These are phyloP conservation scores for Phocides pigmalion DNA, from an alignment of 1,140 invertebrate species.

Conservation along the genomic window DNA sequence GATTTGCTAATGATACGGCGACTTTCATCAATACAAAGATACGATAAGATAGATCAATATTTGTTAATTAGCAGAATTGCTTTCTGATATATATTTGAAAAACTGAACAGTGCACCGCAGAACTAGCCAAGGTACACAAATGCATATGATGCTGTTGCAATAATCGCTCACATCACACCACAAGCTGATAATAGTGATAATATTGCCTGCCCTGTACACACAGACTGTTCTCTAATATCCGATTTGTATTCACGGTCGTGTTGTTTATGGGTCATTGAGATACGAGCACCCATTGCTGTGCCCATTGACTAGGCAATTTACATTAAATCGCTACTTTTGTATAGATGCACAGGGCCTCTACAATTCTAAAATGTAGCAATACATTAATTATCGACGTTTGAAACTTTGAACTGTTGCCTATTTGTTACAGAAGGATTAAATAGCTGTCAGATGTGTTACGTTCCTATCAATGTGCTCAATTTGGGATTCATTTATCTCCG, in stretches of 20 bases:
- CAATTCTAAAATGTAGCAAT: conserved; percentile 47
- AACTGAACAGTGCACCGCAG: conserved; percentile 29
- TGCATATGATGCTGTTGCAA: conserved; percentile 53
- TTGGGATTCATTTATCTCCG: no score
- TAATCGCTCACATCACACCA: conserved; percentile 53
- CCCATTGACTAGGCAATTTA: conserved; percentile 72
- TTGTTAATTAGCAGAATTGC: conserved; percentile 25
- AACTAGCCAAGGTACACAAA: conserved; percentile 50
- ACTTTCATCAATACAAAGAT: no score
- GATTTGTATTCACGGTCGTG: conserved; percentile 78
- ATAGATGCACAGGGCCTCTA: conserved; percentile 47
- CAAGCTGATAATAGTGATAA: conserved; percentile 60
- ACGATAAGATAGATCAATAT: no score
- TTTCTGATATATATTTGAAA: conserved; percentile 41
- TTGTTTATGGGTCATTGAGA: conserved; percentile 78
- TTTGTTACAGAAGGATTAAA: conserved; percentile 2
- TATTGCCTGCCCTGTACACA: conserved; percentile 55
- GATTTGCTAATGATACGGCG: no score
- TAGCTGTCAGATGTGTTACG: neutral
- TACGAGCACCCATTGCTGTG: conserved; percentile 57
- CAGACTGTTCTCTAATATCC: conserved; percentile 70
- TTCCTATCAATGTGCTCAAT: no score
- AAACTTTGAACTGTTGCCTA: conserved; percentile 3
- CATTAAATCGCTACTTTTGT: conserved; percentile 70
- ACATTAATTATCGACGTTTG: conserved; percentile 47